Base-by-base conservation (phyloP, 2,888 invertebrate genomes). In the Liodrosophila aerea region DNA sequence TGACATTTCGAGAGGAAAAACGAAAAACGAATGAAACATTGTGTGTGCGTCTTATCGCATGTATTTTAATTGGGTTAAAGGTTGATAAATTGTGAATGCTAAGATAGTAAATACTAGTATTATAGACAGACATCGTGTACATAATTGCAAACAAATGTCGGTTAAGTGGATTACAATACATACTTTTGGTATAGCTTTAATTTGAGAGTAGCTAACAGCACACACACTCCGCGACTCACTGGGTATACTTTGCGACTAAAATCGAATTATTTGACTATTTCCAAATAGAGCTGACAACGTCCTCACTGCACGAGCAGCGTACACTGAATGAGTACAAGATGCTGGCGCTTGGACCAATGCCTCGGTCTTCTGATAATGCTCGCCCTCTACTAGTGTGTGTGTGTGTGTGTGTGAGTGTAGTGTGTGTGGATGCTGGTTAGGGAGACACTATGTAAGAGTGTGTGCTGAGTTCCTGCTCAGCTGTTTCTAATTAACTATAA, bases 31-130 rank as follows among this genome's bases (percentile, higher is more conserved):
- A 7, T 13, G 22, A 43, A 60, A n/a, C 13, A 29, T 37, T 15
- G 45, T 67, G 47, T 73, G 22, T 67, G 47, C 70, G 22, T 61
- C 67, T 81, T 83, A 85, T 86, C 85, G 60, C 74, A 37, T 16
- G 9, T 18, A 29, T 22, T 40, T 50, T 16, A 75, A 74, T 69
- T 83, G 59, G 85, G 84, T 73, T 81, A 87, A 73, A 87, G 88
- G 88, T 87, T 87, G 86, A 86, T 82, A 76, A 86, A 81, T 87
- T 77, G 62, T 66, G 69, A 70, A 67, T 54, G 61, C 43, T 53
- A 37, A 31, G 44, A 69, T 53, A 57, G 43, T 47, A 60, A 43
- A 47, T 27, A 43, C 37, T 15, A 36, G n/a, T n/a, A n/a, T n/a
- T n/a, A n/a, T n/a, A n/a, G n/a, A n/a, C n/a, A n/a, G n/a, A n/a